Evolutionary conservation across 37 sponge, comb jelly and placozoan species (phyloP).

Genomic region (Hormiphora californensis): DNA sequence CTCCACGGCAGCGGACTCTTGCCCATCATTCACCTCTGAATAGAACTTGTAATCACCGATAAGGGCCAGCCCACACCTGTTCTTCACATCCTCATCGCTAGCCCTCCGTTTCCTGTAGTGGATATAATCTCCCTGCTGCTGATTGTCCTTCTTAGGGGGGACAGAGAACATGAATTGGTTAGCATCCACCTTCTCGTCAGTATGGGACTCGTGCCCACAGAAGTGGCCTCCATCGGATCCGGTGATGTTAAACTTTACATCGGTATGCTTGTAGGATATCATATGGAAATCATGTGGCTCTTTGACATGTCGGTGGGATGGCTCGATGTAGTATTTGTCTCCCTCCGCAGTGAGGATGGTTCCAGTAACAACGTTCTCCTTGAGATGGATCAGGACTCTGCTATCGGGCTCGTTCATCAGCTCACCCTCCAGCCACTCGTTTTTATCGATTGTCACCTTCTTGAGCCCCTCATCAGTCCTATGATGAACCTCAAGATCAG

Average conservation of each 20-base stretch:
- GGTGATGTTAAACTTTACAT: slow-evolving; percentile 57
- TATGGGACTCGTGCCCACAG: slow-evolving; percentile 1
- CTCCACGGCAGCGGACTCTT: not conserved
- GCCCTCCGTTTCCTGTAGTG: not conserved
- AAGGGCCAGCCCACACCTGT: slow-evolving; percentile 58
- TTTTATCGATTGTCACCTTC: not conserved
- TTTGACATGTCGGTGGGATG: slow-evolving; percentile 58
- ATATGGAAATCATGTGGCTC: slow-evolving; percentile 69
- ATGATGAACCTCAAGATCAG: not conserved
- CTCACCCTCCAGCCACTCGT: not conserved
- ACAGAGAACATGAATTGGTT: not conserved
- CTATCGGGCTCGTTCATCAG: not conserved
- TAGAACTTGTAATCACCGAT: slow-evolving; percentile 64
- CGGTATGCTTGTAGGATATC: slow-evolving; percentile 62
- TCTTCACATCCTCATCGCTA: not conserved
- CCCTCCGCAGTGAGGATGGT: not conserved
- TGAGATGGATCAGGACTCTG: not conserved
- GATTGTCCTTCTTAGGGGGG: not conserved
- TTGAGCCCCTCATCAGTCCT: not conserved
- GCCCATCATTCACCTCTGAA: not conserved
- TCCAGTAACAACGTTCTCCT: not conserved
- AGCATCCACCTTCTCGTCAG: not conserved
- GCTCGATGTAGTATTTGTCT: slow-evolving; percentile 48
- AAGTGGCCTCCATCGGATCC: not conserved
- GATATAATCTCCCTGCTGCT: not conserved